Evolutionary conservation across 1,140 invertebrate genomes (phyloP).

Genomic region (Cotesia glomerata): DNA sequence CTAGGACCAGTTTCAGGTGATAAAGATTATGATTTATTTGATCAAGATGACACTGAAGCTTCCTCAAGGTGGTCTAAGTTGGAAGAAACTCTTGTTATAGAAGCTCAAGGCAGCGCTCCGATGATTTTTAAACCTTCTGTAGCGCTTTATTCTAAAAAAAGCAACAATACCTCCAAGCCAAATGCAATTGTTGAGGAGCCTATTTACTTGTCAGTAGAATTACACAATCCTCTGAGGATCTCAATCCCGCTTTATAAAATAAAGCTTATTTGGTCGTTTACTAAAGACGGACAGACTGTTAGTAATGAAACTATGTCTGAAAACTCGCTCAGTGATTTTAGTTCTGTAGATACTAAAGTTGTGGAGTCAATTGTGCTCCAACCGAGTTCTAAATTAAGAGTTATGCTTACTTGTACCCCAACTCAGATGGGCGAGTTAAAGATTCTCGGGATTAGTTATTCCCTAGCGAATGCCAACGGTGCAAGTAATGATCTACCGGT

Average conservation of each 20-base stretch:
- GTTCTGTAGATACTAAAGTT: slow-evolving; percentile 57
- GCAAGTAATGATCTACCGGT: slow-evolving; percentile 46
- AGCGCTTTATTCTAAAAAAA: slow-evolving; percentile 71
- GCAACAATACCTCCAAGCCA: slow-evolving; percentile 72
- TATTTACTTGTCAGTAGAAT: slow-evolving; percentile 76
- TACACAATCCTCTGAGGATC: slow-evolving; percentile 84
- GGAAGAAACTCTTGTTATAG: slow-evolving; percentile 79
- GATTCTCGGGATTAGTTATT: slow-evolving; percentile 52
- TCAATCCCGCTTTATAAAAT: slow-evolving; percentile 75
- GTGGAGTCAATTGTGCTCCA: slow-evolving; percentile 56
- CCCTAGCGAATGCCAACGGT: slow-evolving; percentile 52
- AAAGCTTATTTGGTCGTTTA: slow-evolving; percentile 81
- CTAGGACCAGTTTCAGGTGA: slow-evolving; percentile 62
- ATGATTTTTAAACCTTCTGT: slow-evolving; percentile 80
- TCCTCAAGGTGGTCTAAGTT: slow-evolving; percentile 71
- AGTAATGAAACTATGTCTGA: slow-evolving; percentile 55
- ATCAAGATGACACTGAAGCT: slow-evolving; percentile 49
- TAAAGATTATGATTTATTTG: slow-evolving; percentile 45
- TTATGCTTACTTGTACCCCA: slow-evolving; percentile 50
- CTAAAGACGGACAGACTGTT: slow-evolving; percentile 54
- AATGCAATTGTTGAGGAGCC: slow-evolving; percentile 80
- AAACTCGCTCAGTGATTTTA: slow-evolving; percentile 40
- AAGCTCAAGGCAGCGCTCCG: slow-evolving; percentile 72
- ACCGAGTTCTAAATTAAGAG: slow-evolving; percentile 54
- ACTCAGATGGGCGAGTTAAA: slow-evolving; percentile 50